Conservation (phyloP, 2,888 invertebrate genomes). For the Pheosia gnoma region DNA sequence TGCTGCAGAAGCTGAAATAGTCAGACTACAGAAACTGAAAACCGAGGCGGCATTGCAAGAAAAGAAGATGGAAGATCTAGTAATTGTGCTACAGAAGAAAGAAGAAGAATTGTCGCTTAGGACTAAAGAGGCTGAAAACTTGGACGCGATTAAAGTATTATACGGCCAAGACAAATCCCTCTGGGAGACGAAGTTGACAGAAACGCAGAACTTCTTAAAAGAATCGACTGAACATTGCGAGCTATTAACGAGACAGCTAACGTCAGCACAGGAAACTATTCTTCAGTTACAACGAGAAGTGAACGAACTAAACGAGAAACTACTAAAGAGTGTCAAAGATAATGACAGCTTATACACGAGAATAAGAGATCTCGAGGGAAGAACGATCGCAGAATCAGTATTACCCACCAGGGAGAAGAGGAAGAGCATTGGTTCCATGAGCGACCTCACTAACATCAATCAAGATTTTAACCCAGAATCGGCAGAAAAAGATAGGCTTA, state of each 20-base stretch:
- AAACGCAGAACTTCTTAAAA: conserved; percentile 87
- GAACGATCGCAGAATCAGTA: conserved; percentile 71
- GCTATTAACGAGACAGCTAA: conserved; percentile 86
- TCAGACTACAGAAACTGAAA: conserved; percentile 87
- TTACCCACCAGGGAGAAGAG: conserved; percentile 82
- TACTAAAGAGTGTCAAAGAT: conserved; percentile 89
- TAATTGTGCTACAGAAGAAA: conserved; percentile 89
- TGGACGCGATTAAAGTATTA: conserved; percentile 85
- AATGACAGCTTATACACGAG: conserved; percentile 89
- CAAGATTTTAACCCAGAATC: conserved; percentile 89
- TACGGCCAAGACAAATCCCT: conserved; percentile 86
- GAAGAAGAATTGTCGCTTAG: conserved; percentile 89
- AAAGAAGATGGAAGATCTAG: conserved; percentile 90
- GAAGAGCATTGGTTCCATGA: conserved; percentile 90
- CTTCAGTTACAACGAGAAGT: conserved; percentile 88
- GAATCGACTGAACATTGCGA: conserved; percentile 87
- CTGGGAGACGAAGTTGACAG: conserved; percentile 87
- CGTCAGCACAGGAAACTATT: conserved; percentile 86
- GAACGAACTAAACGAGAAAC: conserved; percentile 86
- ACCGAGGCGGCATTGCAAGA: conserved; percentile 88
- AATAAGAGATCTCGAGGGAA: conserved; percentile 89
- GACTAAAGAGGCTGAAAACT: conserved; percentile 88
- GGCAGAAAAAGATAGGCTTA: conserved; percentile 89
- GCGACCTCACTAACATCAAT: conserved; percentile 92
- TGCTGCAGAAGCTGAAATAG: conserved; percentile 89